Evolutionary conservation across 1,140 invertebrate species (phyloP).

Genomic region (Ceratina australensis): DNA sequence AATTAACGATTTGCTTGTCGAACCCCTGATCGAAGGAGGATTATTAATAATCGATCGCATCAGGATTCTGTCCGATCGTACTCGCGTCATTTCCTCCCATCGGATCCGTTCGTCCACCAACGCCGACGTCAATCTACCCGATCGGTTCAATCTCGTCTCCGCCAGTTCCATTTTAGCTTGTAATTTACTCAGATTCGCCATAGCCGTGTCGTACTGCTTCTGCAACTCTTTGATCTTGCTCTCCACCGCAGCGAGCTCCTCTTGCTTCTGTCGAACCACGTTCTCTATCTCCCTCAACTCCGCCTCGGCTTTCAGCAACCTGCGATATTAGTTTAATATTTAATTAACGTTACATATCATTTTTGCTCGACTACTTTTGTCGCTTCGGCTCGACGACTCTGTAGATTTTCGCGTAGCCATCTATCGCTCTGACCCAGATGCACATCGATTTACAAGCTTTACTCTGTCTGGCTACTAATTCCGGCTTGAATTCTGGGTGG

Average conservation of each 20-base stretch:
- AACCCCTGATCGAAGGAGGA: constrained; percentile 66
- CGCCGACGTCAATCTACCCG: constrained; percentile 90
- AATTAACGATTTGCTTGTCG: constrained; percentile 82
- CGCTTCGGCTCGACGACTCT: constrained; percentile 92
- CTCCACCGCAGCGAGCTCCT: constrained; percentile 87
- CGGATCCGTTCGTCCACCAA: constrained; percentile 90
- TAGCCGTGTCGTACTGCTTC: constrained; percentile 83
- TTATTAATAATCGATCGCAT: neutral
- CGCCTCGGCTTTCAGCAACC: constrained; percentile 86
- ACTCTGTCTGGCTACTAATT: constrained; percentile 85
- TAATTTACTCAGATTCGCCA: constrained; percentile 82
- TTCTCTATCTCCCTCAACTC: constrained; percentile 88
- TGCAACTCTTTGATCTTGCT: constrained; percentile 85
- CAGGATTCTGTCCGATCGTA: constrained; percentile 67
- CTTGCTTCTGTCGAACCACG: constrained; percentile 88
- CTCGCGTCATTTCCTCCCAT: constrained; percentile 88
- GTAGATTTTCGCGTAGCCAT: constrained; percentile 91
- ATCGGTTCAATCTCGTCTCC: constrained; percentile 87
- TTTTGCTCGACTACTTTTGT: constrained; percentile 80
- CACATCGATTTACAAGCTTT: constrained; percentile 95
- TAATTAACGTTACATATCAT: neutral
- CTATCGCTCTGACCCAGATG: constrained; percentile 93
- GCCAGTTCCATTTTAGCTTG: constrained; percentile 87
- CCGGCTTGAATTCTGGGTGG: constrained; percentile 87
- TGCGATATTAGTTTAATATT: constrained; percentile 60